A percentile compares a stretch with the other conserved stretches of the same genome.
phyloP scores from a whole-genome alignment of 2,113 vertebrate genomes.

The Lagopus muta region DNA sequence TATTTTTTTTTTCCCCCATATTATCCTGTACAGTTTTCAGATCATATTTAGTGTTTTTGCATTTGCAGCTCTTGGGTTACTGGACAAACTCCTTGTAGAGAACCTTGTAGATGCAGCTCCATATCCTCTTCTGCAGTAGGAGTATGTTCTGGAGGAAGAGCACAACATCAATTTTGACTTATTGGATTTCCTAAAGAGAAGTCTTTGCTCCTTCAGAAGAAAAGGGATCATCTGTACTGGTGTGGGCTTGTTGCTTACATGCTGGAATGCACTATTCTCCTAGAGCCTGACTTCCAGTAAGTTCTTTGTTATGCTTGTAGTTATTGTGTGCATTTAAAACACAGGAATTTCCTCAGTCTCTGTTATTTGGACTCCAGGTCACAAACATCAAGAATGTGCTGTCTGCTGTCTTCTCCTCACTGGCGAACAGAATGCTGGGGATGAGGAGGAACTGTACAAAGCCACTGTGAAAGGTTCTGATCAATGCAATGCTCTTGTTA shows the following conservation, averaged over 20 bases:
- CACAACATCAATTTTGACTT: neutral
- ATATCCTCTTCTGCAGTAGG: neutral
- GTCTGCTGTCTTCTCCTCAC: neutral
- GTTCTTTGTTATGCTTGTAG: neutral
- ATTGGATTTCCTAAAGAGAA: neutral
- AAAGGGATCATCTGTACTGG: neutral
- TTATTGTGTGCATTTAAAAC: neutral
- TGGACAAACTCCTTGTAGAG: neutral
- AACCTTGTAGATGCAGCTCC: neutral
- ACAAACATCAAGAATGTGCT: neutral
- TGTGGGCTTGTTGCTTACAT: neutral
- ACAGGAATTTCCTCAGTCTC: neutral
- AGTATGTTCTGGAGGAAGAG: neutral
- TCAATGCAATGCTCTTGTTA: neutral
- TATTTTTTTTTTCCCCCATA: rapidly evolving
- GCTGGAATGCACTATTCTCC: neutral
- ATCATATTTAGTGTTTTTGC: neutral
- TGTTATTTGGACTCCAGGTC: neutral
- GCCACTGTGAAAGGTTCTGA: neutral
- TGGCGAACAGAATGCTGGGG: neutral
- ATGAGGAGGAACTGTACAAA: neutral
- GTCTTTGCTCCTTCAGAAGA: neutral
- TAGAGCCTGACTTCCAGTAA: neutral
- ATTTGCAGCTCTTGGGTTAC: neutral
- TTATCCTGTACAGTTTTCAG: neutral